These are phyloP conservation scores for Marisa cornuarietis DNA, from an alignment of 1,140 invertebrate species.

Conservation along the genomic window DNA sequence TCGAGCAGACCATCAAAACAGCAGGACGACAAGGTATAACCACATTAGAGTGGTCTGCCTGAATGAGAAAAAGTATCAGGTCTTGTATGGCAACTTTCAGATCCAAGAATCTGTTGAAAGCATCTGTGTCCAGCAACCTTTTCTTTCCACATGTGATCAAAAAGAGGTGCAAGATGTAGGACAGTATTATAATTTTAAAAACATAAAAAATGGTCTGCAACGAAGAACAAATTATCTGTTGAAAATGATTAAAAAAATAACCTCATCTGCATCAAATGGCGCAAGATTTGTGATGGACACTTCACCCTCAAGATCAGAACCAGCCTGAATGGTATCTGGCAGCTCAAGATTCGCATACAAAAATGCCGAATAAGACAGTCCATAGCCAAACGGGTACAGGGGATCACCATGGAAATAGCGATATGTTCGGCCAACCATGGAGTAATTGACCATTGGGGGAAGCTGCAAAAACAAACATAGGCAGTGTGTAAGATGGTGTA, in stretches of 20 bases:
- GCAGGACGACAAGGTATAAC: background rate
- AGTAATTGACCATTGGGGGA: conserved; percentile 51
- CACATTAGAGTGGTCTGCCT: background rate
- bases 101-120: background rate
- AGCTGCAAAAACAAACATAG: conserved; percentile 30
- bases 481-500: background rate
- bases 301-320: conserved; percentile 26
- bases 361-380: conserved; percentile 48
- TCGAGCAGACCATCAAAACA: background rate
- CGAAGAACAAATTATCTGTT: too few relatives aligned
- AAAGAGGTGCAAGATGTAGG: too few relatives aligned
- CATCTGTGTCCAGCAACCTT: too few relatives aligned
- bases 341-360: conserved; percentile 33
- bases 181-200: too few relatives aligned
- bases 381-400: conserved; percentile 52
- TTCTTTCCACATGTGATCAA: too few relatives aligned
- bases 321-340: conserved; percentile 17
- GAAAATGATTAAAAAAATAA: conserved; percentile 19
- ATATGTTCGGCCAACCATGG: conserved; percentile 52
- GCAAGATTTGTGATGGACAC: conserved; percentile 41
- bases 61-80: background rate
- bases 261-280: conserved; percentile 46
- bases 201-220: too few relatives aligned
- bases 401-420: conserved; percentile 44
- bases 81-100: background rate